Percentiles rank a stretch among this genome's conserved stretches.
Conservation (phyloP, 2,888 invertebrate species). For the Octonoba sinensis region DNA sequence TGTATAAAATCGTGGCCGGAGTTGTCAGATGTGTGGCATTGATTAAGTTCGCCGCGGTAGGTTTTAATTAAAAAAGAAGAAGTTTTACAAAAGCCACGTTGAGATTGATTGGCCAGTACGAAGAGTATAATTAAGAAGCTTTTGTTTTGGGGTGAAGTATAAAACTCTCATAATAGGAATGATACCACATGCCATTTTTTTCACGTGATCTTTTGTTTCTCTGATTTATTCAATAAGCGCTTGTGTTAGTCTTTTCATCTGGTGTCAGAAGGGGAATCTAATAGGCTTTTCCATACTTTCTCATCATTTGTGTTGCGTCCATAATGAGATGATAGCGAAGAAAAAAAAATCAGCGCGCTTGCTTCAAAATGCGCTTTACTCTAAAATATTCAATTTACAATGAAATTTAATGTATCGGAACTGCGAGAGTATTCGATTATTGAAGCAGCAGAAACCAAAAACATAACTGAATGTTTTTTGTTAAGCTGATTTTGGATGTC, state of each 20-base stretch:
- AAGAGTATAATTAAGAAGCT: neutral
- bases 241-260: neutral
- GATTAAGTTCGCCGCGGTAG: neutral
- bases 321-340: no score
- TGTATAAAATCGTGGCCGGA: neutral
- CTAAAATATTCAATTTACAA: no score
- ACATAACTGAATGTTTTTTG: no score
- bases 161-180: neutral
- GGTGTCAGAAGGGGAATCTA: neutral
- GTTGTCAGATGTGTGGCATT: slow-evolving; percentile 2
- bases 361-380: no score
- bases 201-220: neutral
- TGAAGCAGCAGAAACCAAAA: no score
- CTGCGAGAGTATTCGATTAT: no score
- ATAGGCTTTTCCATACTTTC: neutral
- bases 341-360: no score
- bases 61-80: slow-evolving; percentile 3
- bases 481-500: no score
- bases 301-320: no score
- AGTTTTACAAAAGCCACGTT: neutral
- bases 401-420: no score
- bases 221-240: neutral
- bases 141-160: neutral
- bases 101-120: neutral
- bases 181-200: neutral